These are phyloP conservation scores for Tortricodes alternella DNA, from an alignment of 2,888 invertebrate species.

Conservation along the genomic window DNA sequence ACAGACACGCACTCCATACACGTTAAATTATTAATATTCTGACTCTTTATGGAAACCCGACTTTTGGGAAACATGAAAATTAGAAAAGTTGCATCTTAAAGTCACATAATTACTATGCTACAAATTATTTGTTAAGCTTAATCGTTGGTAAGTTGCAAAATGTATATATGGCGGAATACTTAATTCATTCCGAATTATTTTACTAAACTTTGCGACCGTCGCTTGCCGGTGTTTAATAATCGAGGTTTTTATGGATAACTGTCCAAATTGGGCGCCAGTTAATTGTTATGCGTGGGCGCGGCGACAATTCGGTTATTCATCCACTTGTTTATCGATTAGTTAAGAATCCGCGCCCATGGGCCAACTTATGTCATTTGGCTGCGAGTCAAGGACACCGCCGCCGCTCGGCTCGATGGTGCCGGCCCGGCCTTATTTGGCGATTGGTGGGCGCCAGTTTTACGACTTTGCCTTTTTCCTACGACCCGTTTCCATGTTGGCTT, in stretches of 20 bases:
- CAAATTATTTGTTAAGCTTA: constrained; percentile 1
- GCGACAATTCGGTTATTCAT: constrained; percentile 63
- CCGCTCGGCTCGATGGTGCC: constrained; percentile 67
- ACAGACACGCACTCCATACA: constrained; percentile 65
- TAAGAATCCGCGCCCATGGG: constrained; percentile 79
- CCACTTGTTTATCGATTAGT: constrained; percentile 79
- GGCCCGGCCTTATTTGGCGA: constrained; percentile 79
- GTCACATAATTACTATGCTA: constrained; percentile 30
- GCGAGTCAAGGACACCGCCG: constrained; percentile 79
- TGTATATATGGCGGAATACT: not conserved
- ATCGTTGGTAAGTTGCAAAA: no score
- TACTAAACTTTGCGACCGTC: not conserved
- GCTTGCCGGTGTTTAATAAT: constrained; percentile 16
- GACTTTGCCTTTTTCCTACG: constrained; percentile 78
- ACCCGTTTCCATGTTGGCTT: constrained; percentile 70
- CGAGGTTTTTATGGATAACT: constrained; percentile 58
- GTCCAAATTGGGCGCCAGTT: constrained; percentile 61
- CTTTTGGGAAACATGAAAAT: constrained; percentile 58
- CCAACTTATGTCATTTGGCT: constrained; percentile 82
- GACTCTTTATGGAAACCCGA: constrained; percentile 58
- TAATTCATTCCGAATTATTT: not conserved
- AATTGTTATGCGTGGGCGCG: constrained; percentile 70
- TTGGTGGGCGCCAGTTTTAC: constrained; percentile 82
- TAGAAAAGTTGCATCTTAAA: constrained; percentile 57
- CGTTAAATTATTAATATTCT: constrained; percentile 68